These are phyloP conservation scores for Microhierax caerulescens DNA, from an alignment of 2,797 vertebrate genomes.

Conservation along the genomic window DNA sequence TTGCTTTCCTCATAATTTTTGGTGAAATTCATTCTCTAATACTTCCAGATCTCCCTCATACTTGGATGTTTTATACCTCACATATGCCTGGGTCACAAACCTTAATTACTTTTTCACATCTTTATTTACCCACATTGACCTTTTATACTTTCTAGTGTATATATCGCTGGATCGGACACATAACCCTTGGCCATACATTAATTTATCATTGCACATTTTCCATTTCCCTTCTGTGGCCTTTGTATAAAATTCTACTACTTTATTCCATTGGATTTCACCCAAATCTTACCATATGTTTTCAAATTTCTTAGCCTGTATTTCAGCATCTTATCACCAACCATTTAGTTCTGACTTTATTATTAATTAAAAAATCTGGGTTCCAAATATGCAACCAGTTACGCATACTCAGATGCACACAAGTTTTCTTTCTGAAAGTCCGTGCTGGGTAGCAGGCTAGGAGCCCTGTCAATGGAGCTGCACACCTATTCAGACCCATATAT, in stretches of 20 bases:
- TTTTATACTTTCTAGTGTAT: conserved; percentile 35
- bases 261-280: conserved; percentile 47
- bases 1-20: conserved; percentile 42
- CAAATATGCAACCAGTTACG: conserved; percentile 24
- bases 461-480: background rate
- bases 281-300: conserved; percentile 60
- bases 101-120: conserved; percentile 53
- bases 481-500: background rate
- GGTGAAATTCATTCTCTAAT: conserved; percentile 51
- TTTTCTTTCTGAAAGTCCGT: background rate
- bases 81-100: background rate
- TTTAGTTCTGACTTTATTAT: conserved; percentile 62
- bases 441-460: background rate
- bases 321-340: conserved; percentile 51
- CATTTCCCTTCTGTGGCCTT: conserved; percentile 60
- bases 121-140: conserved; percentile 56
- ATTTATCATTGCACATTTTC: conserved; percentile 63
- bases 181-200: conserved; percentile 58
- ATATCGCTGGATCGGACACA: conserved; percentile 18
- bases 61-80: conserved; percentile 26
- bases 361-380: conserved; percentile 59
- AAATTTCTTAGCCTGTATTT: conserved; percentile 61
- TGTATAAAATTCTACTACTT: conserved; percentile 67
- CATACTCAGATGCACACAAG: background rate
- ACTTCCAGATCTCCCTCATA: background rate